These are phyloP conservation scores for Himalopsyche phryganea DNA, from an alignment of 1,140 invertebrate genomes.

Conservation along the genomic window DNA sequence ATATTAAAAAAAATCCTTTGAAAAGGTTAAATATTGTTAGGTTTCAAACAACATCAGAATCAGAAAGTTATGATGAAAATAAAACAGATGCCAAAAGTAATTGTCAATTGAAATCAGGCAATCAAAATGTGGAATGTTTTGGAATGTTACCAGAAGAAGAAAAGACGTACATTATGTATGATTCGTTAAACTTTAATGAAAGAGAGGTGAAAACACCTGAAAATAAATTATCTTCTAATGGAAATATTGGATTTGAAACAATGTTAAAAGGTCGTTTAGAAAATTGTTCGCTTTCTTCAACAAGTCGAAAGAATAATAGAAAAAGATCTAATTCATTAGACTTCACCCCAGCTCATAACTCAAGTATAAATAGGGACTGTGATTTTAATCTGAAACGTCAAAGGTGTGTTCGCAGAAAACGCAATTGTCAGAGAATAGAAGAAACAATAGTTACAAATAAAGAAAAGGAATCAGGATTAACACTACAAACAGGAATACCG, in stretches of 20 bases:
- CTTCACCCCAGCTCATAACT: slow-evolving; percentile 26
- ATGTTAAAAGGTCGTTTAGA: slow-evolving; percentile 12
- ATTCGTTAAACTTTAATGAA: slow-evolving; percentile 27
- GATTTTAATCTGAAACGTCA: slow-evolving; percentile 32
- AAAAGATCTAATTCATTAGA: slow-evolving; percentile 14
- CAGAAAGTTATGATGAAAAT: no score
- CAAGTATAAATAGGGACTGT: slow-evolving; percentile 11
- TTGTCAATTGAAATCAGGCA: no score
- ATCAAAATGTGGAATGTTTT: no score
- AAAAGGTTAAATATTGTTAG: neutral
- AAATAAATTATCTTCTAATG: slow-evolving; percentile 20
- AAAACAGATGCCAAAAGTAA: no score
- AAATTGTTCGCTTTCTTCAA: slow-evolving; percentile 5
- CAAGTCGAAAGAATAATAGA: slow-evolving; percentile 5
- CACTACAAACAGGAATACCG: slow-evolving; percentile 30
- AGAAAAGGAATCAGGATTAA: slow-evolving; percentile 25
- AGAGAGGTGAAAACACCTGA: slow-evolving; percentile 32
- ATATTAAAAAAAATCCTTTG: neutral
- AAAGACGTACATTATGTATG: slow-evolving; percentile 30
- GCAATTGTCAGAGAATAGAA: slow-evolving; percentile 11
- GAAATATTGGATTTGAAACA: slow-evolving; percentile 8
- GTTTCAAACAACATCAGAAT: no score
- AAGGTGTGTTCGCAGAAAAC: slow-evolving; percentile 30
- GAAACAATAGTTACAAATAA: slow-evolving; percentile 6
- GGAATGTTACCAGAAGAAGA: slow-evolving; percentile 4